These are phyloP conservation scores for Pelodytes ibericus DNA, from an alignment of 2,797 vertebrate genomes.

Conservation along the genomic window DNA sequence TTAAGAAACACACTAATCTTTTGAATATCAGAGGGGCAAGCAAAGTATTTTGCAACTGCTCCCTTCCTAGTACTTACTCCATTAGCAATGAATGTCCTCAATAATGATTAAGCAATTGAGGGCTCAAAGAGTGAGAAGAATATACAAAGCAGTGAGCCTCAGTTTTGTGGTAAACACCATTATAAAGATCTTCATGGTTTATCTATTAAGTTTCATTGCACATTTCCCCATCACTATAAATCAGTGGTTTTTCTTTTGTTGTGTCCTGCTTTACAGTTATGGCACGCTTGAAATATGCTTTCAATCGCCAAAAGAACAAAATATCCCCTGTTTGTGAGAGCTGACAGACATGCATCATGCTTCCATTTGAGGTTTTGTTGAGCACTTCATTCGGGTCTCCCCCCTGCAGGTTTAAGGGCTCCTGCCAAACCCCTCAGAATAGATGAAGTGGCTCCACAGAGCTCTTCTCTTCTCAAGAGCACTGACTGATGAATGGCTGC, in stretches of 20 bases:
- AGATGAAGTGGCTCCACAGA: constrained; percentile 29
- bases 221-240: background rate
- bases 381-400: constrained; percentile 21
- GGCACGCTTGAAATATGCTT: constrained; percentile 36
- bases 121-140: background rate
- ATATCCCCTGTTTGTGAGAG: constrained; percentile 12
- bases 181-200: constrained; percentile 15
- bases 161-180: constrained; percentile 24
- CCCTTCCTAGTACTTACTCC: too few relatives aligned
- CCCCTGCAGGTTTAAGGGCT: constrained; percentile 50
- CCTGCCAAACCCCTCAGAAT: constrained; percentile 43
- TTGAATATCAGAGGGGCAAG: too few relatives aligned
- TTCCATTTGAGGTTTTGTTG: constrained; percentile 38
- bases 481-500: constrained; percentile 40
- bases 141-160: background rate
- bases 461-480: constrained; percentile 15
- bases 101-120: background rate
- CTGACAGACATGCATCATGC: constrained; percentile 30
- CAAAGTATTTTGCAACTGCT: too few relatives aligned
- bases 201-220: background rate
- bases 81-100: too few relatives aligned
- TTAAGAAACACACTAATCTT: too few relatives aligned
- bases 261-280: constrained; percentile 1
- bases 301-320: constrained; percentile 25
- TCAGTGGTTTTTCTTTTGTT: constrained; percentile 3